Evolutionary conservation across 2,113 vertebrate species (phyloP).

Genomic region (Clarias magur): DNA sequence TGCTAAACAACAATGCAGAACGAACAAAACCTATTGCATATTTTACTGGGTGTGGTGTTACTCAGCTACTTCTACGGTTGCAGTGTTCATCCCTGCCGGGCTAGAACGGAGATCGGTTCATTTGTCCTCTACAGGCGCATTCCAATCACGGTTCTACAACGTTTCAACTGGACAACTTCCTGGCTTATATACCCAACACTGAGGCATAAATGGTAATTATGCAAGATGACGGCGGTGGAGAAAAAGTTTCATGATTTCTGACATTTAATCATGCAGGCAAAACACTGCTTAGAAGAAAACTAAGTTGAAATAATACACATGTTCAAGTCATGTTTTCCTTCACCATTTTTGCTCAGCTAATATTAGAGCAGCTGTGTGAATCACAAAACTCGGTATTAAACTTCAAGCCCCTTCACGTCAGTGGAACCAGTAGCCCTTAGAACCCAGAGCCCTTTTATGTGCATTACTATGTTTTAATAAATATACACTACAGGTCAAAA

Average conservation of each 20-base stretch:
- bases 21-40: slow-evolving; percentile 21
- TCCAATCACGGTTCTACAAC: not conserved
- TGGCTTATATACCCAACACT: not conserved
- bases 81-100: not conserved
- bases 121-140: not conserved
- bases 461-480: no score
- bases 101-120: not conserved
- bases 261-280: not conserved
- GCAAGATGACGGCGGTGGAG: not conserved
- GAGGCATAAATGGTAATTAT: not conserved
- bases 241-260: not conserved
- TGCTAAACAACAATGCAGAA: slow-evolving; percentile 3
- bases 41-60: slow-evolving; percentile 34
- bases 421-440: no score
- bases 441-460: no score
- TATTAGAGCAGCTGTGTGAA: not conserved
- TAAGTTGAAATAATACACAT: not conserved
- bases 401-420: not conserved
- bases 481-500: no score
- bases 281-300: not conserved
- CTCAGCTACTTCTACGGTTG: slow-evolving; percentile 2
- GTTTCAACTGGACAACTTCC: not conserved
- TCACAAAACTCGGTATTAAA: not conserved
- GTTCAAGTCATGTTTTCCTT: not conserved
- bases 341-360: not conserved